Base-by-base conservation (phyloP, 2,113 vertebrate genomes). In the Connochaetes taurinus region DNA sequence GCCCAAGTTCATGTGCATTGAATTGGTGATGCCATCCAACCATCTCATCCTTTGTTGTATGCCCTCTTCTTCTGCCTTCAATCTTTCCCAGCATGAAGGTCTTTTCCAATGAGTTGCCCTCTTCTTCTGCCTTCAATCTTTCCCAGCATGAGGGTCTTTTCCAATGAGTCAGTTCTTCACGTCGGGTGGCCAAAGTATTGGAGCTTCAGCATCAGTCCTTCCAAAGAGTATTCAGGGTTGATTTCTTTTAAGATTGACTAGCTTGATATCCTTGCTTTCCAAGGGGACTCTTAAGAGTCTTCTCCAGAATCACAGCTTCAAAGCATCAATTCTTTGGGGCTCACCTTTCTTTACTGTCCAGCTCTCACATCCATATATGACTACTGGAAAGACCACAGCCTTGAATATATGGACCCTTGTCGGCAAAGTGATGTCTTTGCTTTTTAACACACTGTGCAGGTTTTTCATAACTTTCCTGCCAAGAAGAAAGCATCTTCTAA, bases 251-350 rank as follows among this genome's bases (percentile, higher is more conserved):
- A 36, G 64, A 36, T 36, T 36, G 64, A 36, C 64, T 67, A 33
- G 33, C 17, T 36, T 36, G 64, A 67, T 67, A 8, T 64, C 62
- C 31, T n/a, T 64, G 62, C 62, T 7, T 33, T 64, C 62, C 62
- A n/a, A 67, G 33, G 33, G 62, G 62, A 67, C 62, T 19, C 33
- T 67, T 8, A 67, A 67, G 62, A 67, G 62, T 67, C 62, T 19
- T 67, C 33, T 67, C 33, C 33, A 67, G 8, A 19, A n/a, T 17
- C 33, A n/a, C 62, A n/a, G 33, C 4, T 67, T 0, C 7, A 19
- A 67, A 19, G 3, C 16, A n/a, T n/a, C 8, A n/a, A n/a, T n/a
- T 67, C 62, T 67, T 67, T n/a, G 16, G 33, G 0, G 0, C 62
- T n/a, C 62, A 67, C 33, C 62, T n/a, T n/a, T 67, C 62, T 67